phyloP scores from a whole-genome alignment of 2,113 vertebrate genomes.

The Halichoeres trimaculatus region DNA sequence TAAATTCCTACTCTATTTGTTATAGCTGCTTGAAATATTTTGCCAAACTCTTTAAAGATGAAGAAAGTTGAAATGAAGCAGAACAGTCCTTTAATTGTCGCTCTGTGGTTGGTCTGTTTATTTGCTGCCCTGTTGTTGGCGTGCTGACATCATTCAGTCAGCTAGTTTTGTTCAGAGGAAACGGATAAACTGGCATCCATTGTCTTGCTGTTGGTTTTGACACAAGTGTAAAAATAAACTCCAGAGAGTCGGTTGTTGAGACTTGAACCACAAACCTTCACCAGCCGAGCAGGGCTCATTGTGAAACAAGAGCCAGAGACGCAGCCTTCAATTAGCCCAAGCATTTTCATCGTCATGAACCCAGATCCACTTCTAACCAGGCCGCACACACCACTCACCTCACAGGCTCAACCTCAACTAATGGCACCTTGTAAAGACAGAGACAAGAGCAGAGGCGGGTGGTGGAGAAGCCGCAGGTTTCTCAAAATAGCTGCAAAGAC shows the following conservation, averaged over 20 bases:
- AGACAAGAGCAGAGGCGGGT: conserved; percentile 25
- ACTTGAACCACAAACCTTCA: conserved; percentile 31
- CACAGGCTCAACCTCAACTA: conserved; percentile 36
- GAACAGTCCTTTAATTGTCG: background rate
- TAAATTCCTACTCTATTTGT: no score
- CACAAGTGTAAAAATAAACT: conserved; percentile 38
- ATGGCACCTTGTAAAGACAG: conserved; percentile 63
- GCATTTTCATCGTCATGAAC: conserved; percentile 44
- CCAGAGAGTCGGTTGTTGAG: conserved; percentile 25
- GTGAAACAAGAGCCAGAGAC: conserved; percentile 21
- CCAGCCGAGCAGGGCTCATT: conserved; percentile 29
- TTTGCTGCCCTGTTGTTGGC: background rate
- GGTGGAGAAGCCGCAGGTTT: conserved; percentile 5
- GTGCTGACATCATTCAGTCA: background rate
- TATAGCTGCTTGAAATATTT: no score
- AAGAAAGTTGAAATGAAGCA: background rate
- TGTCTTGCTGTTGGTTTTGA: conserved; percentile 19
- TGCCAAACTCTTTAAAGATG: background rate
- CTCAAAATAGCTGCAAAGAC: conserved; percentile 48
- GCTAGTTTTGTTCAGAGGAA: background rate
- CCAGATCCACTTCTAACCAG: conserved; percentile 38
- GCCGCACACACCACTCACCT: conserved; percentile 47
- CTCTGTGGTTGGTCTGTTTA: background rate
- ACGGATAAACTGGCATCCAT: conserved; percentile 23
- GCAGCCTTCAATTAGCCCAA: conserved; percentile 50